Percentiles rank a stretch among this genome's conserved stretches.
Evolutionary conservation across 2,113 vertebrate genomes (phyloP).

Genomic region (Podiceps cristatus): DNA sequence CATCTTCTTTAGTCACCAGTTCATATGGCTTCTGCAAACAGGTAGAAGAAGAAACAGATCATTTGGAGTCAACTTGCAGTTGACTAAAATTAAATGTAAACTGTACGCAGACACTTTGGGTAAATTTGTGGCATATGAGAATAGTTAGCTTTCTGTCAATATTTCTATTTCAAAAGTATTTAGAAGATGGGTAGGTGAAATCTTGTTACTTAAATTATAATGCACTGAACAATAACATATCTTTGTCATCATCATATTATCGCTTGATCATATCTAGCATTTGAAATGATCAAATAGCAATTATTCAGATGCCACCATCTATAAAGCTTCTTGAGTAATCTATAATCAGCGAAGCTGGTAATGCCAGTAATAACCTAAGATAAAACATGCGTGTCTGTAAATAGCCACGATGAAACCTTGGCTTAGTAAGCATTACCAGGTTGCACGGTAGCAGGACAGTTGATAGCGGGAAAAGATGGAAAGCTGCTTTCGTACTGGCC

Average conservation of each 20-base stretch:
- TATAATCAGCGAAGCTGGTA: not conserved
- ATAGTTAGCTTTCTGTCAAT: conserved; percentile 17
- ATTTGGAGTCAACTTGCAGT: not conserved
- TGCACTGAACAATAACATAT: not conserved
- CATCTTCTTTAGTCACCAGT: not conserved
- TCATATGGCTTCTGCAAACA: not conserved
- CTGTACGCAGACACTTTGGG: not conserved
- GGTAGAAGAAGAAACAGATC: not conserved
- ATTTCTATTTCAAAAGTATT: not conserved
- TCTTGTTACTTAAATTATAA: conserved; percentile 6
- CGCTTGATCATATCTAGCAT: not conserved
- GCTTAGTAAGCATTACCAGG: not conserved
- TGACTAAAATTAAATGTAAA: conserved; percentile 1
- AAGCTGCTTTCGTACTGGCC: not conserved
- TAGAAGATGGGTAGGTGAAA: not conserved
- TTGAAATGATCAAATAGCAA: not conserved
- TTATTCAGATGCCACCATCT: not conserved
- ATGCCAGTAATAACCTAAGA: not conserved
- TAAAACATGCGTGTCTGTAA: not conserved
- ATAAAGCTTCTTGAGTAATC: not conserved
- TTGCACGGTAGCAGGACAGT: not conserved
- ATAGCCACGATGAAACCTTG: not conserved
- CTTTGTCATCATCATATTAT: not conserved
- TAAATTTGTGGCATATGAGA: not conserved
- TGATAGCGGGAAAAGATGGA: not conserved